These are phyloP conservation scores for Trichopria drosophilae DNA, from an alignment of 2,888 invertebrate species.

Conservation along the genomic window DNA sequence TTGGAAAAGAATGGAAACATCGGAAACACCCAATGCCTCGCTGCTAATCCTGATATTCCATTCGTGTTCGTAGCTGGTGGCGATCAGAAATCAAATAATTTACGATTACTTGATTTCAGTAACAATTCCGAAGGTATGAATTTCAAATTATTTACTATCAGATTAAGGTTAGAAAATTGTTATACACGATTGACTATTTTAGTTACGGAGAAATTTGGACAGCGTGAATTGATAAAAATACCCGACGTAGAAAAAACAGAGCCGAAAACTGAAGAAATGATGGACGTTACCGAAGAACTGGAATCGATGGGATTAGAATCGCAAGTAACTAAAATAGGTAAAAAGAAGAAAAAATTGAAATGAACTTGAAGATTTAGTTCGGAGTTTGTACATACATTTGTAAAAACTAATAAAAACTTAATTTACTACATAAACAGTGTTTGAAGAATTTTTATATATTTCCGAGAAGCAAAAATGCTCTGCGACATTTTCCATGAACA, in stretches of 20 bases:
- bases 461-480: slow-evolving; percentile 5
- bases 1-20: slow-evolving; percentile 60
- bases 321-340: slow-evolving; percentile 10
- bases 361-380: slow-evolving; percentile 12
- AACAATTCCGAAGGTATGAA: slow-evolving; percentile 63
- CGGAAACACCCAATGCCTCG: slow-evolving; percentile 74
- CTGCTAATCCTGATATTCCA: slow-evolving; percentile 79
- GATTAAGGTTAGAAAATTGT: slow-evolving; percentile 8
- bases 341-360: slow-evolving; percentile 31
- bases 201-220: slow-evolving; percentile 44
- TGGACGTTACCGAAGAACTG: slow-evolving; percentile 47
- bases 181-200: slow-evolving; percentile 5
- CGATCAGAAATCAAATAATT: slow-evolving; percentile 77
- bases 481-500: slow-evolving; percentile 25
- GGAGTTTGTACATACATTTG: slow-evolving; percentile 21
- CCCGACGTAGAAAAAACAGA: slow-evolving; percentile 5
- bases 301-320: slow-evolving; percentile 37
- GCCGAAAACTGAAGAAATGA: slow-evolving; percentile 37
- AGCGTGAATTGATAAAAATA: slow-evolving; percentile 28
- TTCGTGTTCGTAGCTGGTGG: slow-evolving; percentile 83
- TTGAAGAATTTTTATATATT: neutral
- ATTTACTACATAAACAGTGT: slow-evolving; percentile 12
- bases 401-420: slow-evolving; percentile 17
- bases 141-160: too few species aligned
- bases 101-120: slow-evolving; percentile 69